These are phyloP conservation scores for Mya arenaria DNA, from an alignment of 1,140 invertebrate species.

Conservation along the genomic window DNA sequence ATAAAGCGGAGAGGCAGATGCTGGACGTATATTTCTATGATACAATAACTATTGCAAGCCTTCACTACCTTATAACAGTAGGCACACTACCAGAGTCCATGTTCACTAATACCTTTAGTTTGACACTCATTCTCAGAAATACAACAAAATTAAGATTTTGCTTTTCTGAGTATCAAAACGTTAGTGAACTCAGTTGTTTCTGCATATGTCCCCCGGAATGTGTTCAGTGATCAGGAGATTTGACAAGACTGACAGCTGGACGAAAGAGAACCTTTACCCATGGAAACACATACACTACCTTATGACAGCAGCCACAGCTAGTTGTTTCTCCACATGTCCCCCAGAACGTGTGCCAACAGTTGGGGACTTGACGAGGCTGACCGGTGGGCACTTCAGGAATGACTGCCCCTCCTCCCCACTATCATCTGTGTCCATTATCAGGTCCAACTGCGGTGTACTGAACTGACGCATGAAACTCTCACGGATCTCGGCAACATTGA, in stretches of 20 bases:
- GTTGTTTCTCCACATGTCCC: conserved; percentile 74
- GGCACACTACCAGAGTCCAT: no score
- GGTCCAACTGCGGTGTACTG: conserved; percentile 67
- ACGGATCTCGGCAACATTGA: conserved; percentile 96
- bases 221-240: conserved; percentile 58
- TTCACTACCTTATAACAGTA: conserved; percentile 72
- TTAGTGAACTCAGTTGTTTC: conserved; percentile 65
- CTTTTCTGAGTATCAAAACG: neutral
- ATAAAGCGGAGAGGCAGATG: no score
- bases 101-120: no score
- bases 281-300: conserved; percentile 61
- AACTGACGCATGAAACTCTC: conserved; percentile 99
- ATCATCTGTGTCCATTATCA: conserved; percentile 74
- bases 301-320: conserved; percentile 72
- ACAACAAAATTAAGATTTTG: no score
- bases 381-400: conserved; percentile 63
- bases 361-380: conserved; percentile 68
- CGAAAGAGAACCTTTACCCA: neutral
- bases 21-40: no score
- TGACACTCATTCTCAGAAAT: no score
- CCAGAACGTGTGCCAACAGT: conserved; percentile 66
- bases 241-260: conserved; percentile 68
- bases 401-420: conserved; percentile 59
- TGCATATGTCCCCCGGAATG: conserved; percentile 73
- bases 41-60: no score